A percentile compares a stretch with the other conserved stretches of the same genome.
These are phyloP conservation scores for Marmota monax DNA, from an alignment of 2,113 vertebrate species.

Conservation along the genomic window DNA sequence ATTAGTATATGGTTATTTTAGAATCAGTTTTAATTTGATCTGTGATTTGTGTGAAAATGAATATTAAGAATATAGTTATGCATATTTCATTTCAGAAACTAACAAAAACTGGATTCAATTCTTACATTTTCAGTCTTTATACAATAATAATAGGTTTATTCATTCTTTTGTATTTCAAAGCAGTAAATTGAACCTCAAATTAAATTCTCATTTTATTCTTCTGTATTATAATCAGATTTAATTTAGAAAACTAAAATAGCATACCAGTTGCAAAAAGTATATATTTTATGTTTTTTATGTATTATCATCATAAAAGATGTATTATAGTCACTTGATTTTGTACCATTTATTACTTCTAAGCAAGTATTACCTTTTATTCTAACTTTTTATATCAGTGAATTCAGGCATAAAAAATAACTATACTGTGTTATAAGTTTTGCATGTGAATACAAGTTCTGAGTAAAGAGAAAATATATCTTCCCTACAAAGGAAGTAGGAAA, in stretches of 20 bases:
- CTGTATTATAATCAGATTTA: not conserved
- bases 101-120: not conserved
- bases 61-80: not conserved
- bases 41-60: conserved; percentile 37
- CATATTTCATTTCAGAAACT: not conserved
- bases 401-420: not conserved
- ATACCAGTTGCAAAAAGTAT: not conserved
- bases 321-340: not conserved
- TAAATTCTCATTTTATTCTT: conserved; percentile 37
- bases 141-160: not conserved
- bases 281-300: not conserved
- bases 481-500: not conserved
- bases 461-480: not conserved
- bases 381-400: not conserved
- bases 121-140: not conserved
- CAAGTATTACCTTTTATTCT: not conserved
- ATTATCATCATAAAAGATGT: not conserved
- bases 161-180: not conserved
- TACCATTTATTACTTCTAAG: conserved; percentile 18
- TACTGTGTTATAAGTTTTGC: not conserved
- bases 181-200: conserved; percentile 4
- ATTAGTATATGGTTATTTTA: conserved; percentile 19
- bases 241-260: conserved; percentile 39
- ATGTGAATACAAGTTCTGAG: not conserved
- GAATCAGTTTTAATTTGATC: conserved; percentile 12